Evolutionary conservation across 2,888 invertebrate genomes (phyloP).

Genomic region (Ariolimax columbianus): DNA sequence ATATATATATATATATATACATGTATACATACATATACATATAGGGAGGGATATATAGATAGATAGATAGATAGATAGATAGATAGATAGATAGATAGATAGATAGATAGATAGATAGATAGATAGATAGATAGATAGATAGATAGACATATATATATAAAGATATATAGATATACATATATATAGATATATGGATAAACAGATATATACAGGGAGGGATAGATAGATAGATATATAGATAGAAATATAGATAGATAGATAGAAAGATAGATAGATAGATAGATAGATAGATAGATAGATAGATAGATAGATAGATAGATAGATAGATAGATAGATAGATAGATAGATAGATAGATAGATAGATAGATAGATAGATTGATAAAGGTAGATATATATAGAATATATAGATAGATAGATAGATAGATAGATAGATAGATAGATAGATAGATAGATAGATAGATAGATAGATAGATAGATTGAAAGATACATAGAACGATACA

Average conservation of each 20-base stretch:
- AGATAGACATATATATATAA: too few species aligned
- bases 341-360: conserved; percentile 4
- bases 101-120: not conserved
- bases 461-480: too few species aligned
- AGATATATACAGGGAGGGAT: too few species aligned
- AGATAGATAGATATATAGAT: too few species aligned
- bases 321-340: conserved; percentile 8
- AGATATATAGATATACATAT: too few species aligned
- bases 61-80: too few species aligned
- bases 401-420: not conserved
- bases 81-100: not conserved
- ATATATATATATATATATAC: conserved; percentile 1
- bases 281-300: conserved; percentile 8
- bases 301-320: conserved; percentile 8
- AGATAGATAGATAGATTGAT: not conserved
- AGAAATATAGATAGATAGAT: too few species aligned
- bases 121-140: not conserved
- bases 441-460: not conserved
- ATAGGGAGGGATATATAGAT: too few species aligned
- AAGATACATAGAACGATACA: not conserved
- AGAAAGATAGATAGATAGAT: not conserved
- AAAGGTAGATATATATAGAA: too few species aligned
- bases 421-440: not conserved
- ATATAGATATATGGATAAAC: too few species aligned
- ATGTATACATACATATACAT: not conserved